Percentiles rank a stretch among this genome's conserved stretches.
phyloP scores from a whole-genome alignment of 2,113 vertebrate genomes.

The Phocoena sinus region DNA sequence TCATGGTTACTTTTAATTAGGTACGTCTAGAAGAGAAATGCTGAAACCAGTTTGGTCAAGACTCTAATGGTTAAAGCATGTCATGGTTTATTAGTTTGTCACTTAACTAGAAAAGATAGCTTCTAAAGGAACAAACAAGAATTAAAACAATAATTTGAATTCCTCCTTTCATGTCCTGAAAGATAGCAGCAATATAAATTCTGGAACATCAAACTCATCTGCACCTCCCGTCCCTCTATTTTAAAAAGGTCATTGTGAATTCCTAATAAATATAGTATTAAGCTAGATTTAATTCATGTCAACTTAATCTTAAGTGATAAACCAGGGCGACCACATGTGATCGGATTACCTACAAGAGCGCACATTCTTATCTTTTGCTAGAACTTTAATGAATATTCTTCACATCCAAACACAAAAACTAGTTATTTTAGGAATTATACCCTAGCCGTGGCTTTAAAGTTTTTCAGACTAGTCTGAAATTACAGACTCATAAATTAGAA shows the following conservation, averaged over 20 bases:
- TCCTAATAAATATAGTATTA: slow-evolving; percentile 28
- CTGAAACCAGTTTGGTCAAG: slow-evolving; percentile 17
- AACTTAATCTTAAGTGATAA: slow-evolving; percentile 14
- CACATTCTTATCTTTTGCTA: slow-evolving; percentile 17
- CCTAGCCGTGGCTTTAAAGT: neutral
- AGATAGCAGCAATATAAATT: neutral
- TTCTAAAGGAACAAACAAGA: slow-evolving; percentile 21
- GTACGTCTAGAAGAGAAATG: slow-evolving; percentile 33
- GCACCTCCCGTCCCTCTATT: neutral
- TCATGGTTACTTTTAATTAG: slow-evolving; percentile 25
- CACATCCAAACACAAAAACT: neutral
- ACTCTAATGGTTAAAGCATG: neutral
- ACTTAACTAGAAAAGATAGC: slow-evolving; percentile 29
- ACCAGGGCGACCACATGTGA: neutral
- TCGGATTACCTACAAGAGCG: neutral
- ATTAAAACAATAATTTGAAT: neutral
- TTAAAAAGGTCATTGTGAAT: slow-evolving; percentile 27
- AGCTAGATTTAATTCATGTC: neutral
- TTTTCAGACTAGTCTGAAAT: slow-evolving; percentile 7
- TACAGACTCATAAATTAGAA: slow-evolving; percentile 24
- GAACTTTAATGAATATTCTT: neutral
- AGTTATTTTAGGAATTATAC: neutral
- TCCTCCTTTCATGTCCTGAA: slow-evolving; percentile 1
- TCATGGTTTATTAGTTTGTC: slow-evolving; percentile 15
- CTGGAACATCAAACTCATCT: neutral